Conservation (phyloP, 2,888 invertebrate genomes). For the Tipula confusa region DNA sequence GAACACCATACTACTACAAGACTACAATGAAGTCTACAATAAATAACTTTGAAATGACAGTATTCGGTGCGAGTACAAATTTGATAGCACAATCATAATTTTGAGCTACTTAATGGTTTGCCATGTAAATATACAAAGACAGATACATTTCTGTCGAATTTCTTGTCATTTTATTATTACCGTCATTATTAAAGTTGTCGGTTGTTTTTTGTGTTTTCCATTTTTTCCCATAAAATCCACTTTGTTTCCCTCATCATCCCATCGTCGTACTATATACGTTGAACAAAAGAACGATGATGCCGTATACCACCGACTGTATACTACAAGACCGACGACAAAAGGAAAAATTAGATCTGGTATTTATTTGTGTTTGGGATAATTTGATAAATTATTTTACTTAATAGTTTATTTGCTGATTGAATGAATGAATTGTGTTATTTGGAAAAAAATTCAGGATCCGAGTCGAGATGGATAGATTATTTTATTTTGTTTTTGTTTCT, state of each 20-base stretch:
- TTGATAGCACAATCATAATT: not conserved
- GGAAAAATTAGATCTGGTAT: not conserved
- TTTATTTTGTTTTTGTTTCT: not conserved
- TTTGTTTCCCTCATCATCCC: not conserved
- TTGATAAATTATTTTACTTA: constrained; percentile 25
- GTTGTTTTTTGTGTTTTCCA: not conserved
- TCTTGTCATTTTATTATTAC: constrained; percentile 12
- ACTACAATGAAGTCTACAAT: too few species aligned
- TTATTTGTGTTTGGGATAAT: constrained; percentile 15
- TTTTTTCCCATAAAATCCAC: not conserved
- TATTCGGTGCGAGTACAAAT: too few species aligned
- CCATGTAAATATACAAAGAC: not conserved
- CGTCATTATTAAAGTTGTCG: constrained; percentile 12
- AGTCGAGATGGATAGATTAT: not conserved
- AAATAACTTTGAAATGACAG: too few species aligned
- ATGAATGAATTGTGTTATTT: constrained; percentile 20
- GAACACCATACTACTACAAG: too few species aligned
- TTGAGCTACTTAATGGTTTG: not conserved
- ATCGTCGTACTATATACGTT: not conserved
- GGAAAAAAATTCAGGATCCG: not conserved
- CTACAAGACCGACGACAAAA: not conserved
- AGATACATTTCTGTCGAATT: not conserved
- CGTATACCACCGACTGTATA: too few species aligned
- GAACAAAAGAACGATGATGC: not conserved
- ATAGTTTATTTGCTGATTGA: constrained; percentile 25